These are phyloP conservation scores for Crotalus horridus DNA, from an alignment of 2,113 vertebrate species.

Conservation along the genomic window DNA sequence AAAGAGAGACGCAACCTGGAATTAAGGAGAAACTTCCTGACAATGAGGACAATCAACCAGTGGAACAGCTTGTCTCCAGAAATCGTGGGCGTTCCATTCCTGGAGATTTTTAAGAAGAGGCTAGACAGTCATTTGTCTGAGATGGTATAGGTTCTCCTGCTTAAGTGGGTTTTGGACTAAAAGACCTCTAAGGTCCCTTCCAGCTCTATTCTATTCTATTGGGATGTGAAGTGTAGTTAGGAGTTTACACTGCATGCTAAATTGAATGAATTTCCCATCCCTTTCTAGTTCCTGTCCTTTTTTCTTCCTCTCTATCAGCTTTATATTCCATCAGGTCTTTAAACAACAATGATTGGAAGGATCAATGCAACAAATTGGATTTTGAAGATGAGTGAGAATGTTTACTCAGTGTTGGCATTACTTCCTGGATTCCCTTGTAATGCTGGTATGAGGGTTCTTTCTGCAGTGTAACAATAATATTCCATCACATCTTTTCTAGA, in stretches of 20 bases:
- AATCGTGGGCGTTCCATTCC: too few relatives aligned
- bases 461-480: neutral
- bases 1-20: too few relatives aligned
- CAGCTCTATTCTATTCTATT: too few relatives aligned
- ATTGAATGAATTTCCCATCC: neutral
- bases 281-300: neutral
- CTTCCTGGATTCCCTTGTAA: neutral
- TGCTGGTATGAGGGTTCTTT: neutral
- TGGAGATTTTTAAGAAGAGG: too few relatives aligned
- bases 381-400: neutral
- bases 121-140: too few relatives aligned
- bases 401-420: neutral
- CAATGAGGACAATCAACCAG: too few relatives aligned
- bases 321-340: neutral
- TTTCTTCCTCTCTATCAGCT: neutral
- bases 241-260: neutral
- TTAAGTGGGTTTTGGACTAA: too few relatives aligned
- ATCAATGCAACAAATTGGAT: neutral
- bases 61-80: too few relatives aligned
- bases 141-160: too few relatives aligned
- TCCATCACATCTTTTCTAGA: neutral
- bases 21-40: too few relatives aligned
- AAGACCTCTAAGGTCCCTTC: too few relatives aligned
- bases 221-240: neutral
- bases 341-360: neutral